These are phyloP conservation scores for Drosophila demipolita DNA, from an alignment of 2,888 invertebrate species.

Conservation along the genomic window DNA sequence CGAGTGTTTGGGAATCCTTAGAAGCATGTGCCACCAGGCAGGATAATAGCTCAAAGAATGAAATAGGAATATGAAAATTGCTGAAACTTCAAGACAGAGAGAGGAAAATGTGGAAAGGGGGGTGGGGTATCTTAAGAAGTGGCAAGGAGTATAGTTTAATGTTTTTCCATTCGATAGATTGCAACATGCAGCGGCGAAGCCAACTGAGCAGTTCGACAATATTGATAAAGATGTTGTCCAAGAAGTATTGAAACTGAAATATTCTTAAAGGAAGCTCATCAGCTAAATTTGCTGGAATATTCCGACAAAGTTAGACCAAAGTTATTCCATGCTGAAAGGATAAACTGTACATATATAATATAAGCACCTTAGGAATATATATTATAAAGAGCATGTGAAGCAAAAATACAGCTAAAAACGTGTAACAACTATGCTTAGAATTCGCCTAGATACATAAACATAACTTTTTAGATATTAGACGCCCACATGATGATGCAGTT, in stretches of 20 bases:
- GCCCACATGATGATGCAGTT: conserved; percentile 65
- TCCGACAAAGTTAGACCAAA: not conserved
- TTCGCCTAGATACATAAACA: conserved; percentile 46
- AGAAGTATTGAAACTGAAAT: not conserved
- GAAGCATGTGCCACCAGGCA: conserved; percentile 46
- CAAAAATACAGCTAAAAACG: conserved; percentile 23
- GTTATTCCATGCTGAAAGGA: not conserved
- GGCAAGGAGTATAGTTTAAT: conserved; percentile 14
- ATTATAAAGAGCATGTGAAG: conserved; percentile 26
- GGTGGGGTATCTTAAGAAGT: not conserved
- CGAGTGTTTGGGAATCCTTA: conserved; percentile 62
- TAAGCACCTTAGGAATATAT: conserved; percentile 12
- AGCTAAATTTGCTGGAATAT: not conserved
- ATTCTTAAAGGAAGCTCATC: not conserved
- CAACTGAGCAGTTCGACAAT: not conserved
- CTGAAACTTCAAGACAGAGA: not conserved
- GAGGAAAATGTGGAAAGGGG: too few species aligned
- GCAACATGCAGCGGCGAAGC: not conserved
- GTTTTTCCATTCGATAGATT: not conserved
- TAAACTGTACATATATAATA: too few species aligned
- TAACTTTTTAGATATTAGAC: conserved; percentile 1
- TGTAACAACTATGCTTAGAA: conserved; percentile 56
- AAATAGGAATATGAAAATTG: not conserved
- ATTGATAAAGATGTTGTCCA: not conserved
- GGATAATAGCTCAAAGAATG: conserved; percentile 29